These are phyloP conservation scores for Sciurus carolinensis DNA, from an alignment of 2,797 vertebrate genomes.

Conservation along the genomic window DNA sequence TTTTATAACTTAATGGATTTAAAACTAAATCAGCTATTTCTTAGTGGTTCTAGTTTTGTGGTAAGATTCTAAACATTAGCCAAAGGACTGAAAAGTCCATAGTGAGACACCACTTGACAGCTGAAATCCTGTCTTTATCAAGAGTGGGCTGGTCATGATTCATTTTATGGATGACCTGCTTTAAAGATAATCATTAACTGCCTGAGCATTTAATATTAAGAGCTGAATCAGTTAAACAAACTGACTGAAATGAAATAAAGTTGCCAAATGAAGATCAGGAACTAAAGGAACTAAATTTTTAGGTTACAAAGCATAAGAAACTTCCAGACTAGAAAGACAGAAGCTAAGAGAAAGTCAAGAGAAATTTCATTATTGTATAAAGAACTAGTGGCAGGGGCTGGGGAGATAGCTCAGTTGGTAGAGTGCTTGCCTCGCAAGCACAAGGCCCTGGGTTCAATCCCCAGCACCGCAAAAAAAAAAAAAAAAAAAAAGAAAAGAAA, in stretches of 20 bases:
- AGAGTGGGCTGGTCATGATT: neutral
- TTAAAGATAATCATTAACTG: conserved; percentile 45
- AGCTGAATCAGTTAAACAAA: neutral
- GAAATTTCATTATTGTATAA: conserved; percentile 24
- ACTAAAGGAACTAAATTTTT: conserved; percentile 1
- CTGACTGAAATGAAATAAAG: conserved; percentile 1
- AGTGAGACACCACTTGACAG: neutral
- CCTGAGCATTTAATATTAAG: conserved; percentile 45
- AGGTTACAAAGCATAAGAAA: neutral
- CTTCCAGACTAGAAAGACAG: neutral
- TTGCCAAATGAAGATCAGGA: conserved; percentile 37
- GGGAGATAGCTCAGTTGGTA: too few relatives aligned
- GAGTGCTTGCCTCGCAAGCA: too few relatives aligned
- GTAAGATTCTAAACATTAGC: neutral
- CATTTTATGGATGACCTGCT: conserved; percentile 30
- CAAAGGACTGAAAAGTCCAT: conserved; percentile 41
- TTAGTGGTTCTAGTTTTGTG: neutral
- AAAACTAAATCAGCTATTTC: conserved; percentile 4
- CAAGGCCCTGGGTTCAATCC: too few relatives aligned
- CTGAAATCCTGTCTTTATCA: conserved; percentile 16
- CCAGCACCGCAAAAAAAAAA: too few relatives aligned
- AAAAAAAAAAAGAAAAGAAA: too few relatives aligned
- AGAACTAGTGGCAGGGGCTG: neutral
- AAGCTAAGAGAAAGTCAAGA: neutral
- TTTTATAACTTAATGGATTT: conserved; percentile 44